phyloP scores from a whole-genome alignment of 2,888 invertebrate genomes.

The Agonopterix heracliana region DNA sequence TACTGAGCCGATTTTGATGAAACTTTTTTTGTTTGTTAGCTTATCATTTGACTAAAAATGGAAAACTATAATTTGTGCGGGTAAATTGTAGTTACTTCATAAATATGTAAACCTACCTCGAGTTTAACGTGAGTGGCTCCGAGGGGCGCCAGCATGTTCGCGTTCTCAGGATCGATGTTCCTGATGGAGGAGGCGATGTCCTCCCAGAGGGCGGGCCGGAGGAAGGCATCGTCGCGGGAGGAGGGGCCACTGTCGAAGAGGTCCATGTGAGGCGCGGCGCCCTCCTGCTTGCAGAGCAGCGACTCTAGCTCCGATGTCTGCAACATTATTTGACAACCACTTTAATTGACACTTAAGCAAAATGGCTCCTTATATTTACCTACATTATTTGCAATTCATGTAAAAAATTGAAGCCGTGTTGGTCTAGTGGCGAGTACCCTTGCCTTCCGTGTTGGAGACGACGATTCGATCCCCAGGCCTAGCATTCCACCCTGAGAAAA shows the following conservation, averaged over 20 bases:
- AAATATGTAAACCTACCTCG: constrained; percentile 50
- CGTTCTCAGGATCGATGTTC: constrained; percentile 93
- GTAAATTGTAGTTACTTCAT: no score
- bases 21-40: no score
- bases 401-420: no score
- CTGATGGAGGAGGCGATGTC: constrained; percentile 93
- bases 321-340: constrained; percentile 25
- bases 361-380: background rate
- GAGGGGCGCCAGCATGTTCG: constrained; percentile 86
- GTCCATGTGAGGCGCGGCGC: constrained; percentile 75
- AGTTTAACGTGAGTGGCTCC: constrained; percentile 84
- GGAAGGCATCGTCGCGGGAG: constrained; percentile 88
- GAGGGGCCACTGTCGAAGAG: constrained; percentile 72
- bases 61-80: no score
- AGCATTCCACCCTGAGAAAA: no score
- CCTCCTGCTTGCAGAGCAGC: constrained; percentile 86
- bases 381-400: background rate
- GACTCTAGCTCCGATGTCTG: constrained; percentile 89
- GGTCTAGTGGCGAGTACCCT: no score
- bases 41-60: no score
- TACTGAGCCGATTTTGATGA: no score
- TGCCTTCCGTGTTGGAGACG: no score
- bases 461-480: no score
- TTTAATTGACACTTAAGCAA: background rate
- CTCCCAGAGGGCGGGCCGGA: constrained; percentile 93